These are phyloP conservation scores for Metopolophium dirhodum DNA, from an alignment of 1,140 invertebrate genomes.

Conservation along the genomic window DNA sequence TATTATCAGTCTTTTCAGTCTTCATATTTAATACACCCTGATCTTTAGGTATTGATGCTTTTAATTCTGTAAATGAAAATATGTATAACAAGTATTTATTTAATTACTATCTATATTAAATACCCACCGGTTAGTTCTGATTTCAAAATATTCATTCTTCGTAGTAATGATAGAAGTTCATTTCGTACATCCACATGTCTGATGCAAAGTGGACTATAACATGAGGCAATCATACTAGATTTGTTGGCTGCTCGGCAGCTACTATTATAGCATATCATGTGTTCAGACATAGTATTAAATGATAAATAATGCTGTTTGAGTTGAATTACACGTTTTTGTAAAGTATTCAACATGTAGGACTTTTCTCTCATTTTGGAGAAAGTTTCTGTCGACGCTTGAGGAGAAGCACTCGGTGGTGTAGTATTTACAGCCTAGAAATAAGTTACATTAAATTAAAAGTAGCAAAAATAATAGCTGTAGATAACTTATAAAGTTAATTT, in stretches of 20 bases:
- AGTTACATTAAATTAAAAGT: background rate
- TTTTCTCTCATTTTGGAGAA: constrained; percentile 35
- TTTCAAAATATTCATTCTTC: constrained; percentile 47
- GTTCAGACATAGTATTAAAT: constrained; percentile 46
- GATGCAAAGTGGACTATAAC: constrained; percentile 48
- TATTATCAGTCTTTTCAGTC: background rate
- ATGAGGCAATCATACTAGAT: constrained; percentile 19
- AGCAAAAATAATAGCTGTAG: background rate
- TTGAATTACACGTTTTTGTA: constrained; percentile 45
- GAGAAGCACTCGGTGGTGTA: background rate
- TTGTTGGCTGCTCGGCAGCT: constrained; percentile 51
- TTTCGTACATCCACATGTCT: constrained; percentile 48
- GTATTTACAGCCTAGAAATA: background rate
- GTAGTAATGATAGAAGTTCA: constrained; percentile 26
- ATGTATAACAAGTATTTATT: background rate
- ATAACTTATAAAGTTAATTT: background rate
- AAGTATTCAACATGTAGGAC: background rate
- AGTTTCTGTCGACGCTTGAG: background rate
- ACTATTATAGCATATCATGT: constrained; percentile 54
- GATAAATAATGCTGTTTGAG: constrained; percentile 49
- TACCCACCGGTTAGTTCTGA: constrained; percentile 18
- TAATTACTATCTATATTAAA: background rate
- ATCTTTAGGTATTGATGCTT: constrained; percentile 14
- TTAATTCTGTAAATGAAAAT: constrained; percentile 19
- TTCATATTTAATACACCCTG: background rate